Evolutionary conservation across 1,140 invertebrate genomes (phyloP).

Genomic region (Sesamia nonagrioides): DNA sequence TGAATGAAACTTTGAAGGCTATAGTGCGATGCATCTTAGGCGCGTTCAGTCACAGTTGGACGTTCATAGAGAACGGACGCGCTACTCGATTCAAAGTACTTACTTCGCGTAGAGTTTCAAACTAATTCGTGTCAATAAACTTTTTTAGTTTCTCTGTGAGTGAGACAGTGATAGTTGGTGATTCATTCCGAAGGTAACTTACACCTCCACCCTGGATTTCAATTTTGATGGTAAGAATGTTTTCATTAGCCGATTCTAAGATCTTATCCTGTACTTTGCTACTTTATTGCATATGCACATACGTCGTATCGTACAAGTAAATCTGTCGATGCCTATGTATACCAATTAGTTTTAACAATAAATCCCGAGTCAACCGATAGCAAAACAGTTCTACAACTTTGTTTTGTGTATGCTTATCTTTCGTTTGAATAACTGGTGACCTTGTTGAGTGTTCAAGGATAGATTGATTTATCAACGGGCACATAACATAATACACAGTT

Average conservation of each 20-base stretch:
- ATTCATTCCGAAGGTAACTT: constrained; percentile 47
- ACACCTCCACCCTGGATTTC: constrained; percentile 78
- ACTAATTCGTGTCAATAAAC: constrained; percentile 58
- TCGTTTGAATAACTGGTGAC: constrained; percentile 25
- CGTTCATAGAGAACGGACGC: constrained; percentile 57
- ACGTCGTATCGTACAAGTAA: background rate
- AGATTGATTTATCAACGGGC: constrained; percentile 24
- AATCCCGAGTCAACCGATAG: background rate
- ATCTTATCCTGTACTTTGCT: constrained; percentile 6
- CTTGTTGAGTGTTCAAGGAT: constrained; percentile 30
- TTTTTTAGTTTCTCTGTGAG: constrained; percentile 57
- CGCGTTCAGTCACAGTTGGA: constrained; percentile 60
- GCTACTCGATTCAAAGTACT: constrained; percentile 30
- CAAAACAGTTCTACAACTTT: constrained; percentile 31
- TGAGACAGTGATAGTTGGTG: constrained; percentile 56
- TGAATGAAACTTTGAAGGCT: constrained; percentile 46
- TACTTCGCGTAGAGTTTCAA: constrained; percentile 31
- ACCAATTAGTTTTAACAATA: constrained; percentile 29
- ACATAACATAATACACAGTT: background rate
- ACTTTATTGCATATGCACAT: constrained; percentile 16
- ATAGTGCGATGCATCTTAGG: constrained; percentile 48
- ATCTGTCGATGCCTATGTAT: background rate
- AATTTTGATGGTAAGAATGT: constrained; percentile 71
- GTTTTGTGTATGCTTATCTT: constrained; percentile 36
- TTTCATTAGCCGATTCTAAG: background rate